Conservation (phyloP, 2,113 vertebrate species). For the Neogale vison region DNA sequence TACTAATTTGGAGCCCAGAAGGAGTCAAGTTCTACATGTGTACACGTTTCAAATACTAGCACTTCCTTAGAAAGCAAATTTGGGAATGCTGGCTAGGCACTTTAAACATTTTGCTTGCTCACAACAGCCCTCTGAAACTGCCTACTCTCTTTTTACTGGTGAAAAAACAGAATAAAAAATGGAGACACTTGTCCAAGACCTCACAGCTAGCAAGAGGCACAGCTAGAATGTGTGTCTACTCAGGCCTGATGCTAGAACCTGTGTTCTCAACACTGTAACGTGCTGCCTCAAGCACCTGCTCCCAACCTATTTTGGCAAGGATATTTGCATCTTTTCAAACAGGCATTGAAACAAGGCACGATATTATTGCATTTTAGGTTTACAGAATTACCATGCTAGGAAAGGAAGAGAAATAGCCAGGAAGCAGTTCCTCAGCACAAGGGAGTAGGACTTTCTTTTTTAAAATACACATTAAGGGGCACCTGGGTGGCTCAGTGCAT, state of each 20-base stretch:
- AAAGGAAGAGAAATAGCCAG: neutral
- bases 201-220: neutral
- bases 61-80: neutral
- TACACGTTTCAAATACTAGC: neutral
- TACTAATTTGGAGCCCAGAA: neutral
- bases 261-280: neutral
- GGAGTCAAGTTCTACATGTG: neutral
- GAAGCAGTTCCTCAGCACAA: neutral
- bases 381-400: neutral
- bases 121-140: neutral
- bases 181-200: neutral
- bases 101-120: neutral
- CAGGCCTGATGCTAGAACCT: neutral
- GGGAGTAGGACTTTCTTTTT: neutral
- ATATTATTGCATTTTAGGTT: neutral
- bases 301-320: neutral
- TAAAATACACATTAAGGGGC: neutral
- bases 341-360: neutral
- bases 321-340: constrained; percentile 31
- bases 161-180: neutral
- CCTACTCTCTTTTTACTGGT: neutral
- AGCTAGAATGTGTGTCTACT: neutral
- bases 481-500: too few relatives aligned
- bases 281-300: neutral
- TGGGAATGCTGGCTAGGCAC: neutral